phyloP scores from a whole-genome alignment of 2,888 invertebrate genomes.

The Rhogogaster chlorosoma region DNA sequence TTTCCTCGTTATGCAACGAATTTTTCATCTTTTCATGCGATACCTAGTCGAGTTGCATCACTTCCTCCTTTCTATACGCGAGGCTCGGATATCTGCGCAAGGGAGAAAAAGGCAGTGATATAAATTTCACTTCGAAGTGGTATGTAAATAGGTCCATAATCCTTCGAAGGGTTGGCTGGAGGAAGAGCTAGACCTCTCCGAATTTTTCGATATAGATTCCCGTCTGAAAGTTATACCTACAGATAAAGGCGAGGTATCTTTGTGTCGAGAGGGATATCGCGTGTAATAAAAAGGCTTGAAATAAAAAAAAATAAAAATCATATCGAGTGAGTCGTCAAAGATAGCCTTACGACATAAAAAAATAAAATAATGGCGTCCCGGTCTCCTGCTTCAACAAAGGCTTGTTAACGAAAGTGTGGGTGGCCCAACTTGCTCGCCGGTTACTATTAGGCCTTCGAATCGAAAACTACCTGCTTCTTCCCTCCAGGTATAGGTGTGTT shows the following conservation, averaged over 20 bases:
- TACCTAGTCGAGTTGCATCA: no score
- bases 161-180: background rate
- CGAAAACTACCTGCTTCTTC: conserved; percentile 36
- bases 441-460: conserved; percentile 23
- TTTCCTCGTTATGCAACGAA: background rate
- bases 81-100: no score
- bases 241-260: background rate
- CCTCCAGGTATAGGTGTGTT: conserved; percentile 10
- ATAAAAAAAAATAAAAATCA: background rate
- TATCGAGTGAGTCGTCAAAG: conserved; percentile 59
- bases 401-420: conserved; percentile 52
- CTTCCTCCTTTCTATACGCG: no score
- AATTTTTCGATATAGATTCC: background rate
- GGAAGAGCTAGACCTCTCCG: background rate
- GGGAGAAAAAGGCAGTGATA: background rate
- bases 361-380: conserved; percentile 20
- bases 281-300: conserved; percentile 10
- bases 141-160: background rate
- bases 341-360: conserved; percentile 1
- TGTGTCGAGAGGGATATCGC: background rate
- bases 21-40: background rate
- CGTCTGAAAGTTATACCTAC: background rate
- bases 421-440: conserved; percentile 9
- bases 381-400: conserved; percentile 40
- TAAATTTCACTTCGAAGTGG: background rate